Conservation (phyloP, 2,797 vertebrate species). For the Lepus oiostolus region DNA sequence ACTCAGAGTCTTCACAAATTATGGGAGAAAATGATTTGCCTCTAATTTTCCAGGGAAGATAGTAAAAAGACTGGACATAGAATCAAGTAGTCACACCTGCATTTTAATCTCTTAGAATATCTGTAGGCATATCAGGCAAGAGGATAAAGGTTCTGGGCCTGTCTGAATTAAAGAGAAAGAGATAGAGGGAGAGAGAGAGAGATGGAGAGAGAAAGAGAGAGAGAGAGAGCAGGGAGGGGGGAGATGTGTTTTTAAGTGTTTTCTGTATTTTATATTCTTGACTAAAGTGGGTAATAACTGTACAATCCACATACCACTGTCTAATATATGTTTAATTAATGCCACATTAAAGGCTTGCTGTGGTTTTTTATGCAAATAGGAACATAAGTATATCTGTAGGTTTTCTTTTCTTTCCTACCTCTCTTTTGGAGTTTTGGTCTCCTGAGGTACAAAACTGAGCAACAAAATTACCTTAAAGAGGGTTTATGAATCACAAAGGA, state of each 20-base stretch:
- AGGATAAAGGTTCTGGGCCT: neutral
- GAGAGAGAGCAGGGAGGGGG: neutral
- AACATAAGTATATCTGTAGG: conserved; percentile 75
- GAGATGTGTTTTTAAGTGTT: conserved; percentile 22
- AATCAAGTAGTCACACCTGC: conserved; percentile 27
- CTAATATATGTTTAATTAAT: conserved; percentile 80
- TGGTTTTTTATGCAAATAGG: conserved; percentile 83
- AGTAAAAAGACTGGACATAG: neutral
- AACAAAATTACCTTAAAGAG: conserved; percentile 90
- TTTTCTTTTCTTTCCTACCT: conserved; percentile 83
- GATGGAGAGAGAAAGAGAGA: neutral
- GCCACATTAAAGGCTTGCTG: conserved; percentile 73
- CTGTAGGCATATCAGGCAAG: conserved; percentile 1
- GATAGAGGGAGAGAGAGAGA: neutral
- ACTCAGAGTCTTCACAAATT: conserved; percentile 37
- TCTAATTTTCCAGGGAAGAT: conserved; percentile 13
- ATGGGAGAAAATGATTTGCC: neutral
- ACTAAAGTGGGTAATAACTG: conserved; percentile 59
- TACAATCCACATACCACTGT: conserved; percentile 24
- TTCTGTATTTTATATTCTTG: conserved; percentile 72
- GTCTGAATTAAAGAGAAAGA: neutral
- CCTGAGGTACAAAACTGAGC: conserved; percentile 87
- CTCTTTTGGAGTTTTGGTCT: conserved; percentile 83
- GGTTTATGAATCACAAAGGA: conserved; percentile 88
- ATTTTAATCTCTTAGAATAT: conserved; percentile 46